phyloP scores from a whole-genome alignment of 2,113 vertebrate species.

The Ochotona princeps region DNA sequence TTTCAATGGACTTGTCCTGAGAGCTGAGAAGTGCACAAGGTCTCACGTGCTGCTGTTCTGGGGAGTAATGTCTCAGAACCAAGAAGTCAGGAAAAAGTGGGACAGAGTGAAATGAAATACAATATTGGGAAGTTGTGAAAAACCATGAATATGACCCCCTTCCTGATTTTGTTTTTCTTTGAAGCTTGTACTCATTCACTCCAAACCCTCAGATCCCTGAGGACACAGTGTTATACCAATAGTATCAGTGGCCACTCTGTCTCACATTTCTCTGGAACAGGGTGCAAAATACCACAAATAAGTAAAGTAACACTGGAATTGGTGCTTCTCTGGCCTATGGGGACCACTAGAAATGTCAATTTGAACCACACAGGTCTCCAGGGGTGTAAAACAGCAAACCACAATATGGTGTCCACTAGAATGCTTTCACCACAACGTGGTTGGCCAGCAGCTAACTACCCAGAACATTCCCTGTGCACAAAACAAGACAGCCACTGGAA shows the following conservation, averaged over 20 bases:
- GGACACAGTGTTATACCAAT: slow-evolving; percentile 61
- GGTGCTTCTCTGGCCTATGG: neutral
- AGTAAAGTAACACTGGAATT: neutral
- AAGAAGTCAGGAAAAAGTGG: neutral
- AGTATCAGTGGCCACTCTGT: neutral
- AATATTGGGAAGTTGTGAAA: neutral
- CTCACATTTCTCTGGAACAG: neutral
- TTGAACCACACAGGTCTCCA: slow-evolving; percentile 33
- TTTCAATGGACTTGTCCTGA: neutral
- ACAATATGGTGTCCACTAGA: slow-evolving; percentile 45
- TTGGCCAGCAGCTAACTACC: neutral
- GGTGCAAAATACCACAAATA: slow-evolving; percentile 39
- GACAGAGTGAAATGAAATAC: neutral
- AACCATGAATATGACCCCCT: neutral
- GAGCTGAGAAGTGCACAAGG: neutral
- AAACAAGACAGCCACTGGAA: neutral
- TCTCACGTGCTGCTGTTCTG: neutral
- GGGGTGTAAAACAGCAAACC: slow-evolving; percentile 67
- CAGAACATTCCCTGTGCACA: neutral
- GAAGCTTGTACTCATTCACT: slow-evolving; percentile 33
- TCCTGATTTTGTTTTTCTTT: slow-evolving; percentile 17
- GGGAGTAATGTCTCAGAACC: neutral
- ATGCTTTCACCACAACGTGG: neutral
- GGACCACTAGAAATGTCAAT: neutral
- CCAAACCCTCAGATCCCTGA: slow-evolving; percentile 21